Conservation (phyloP, 2,113 vertebrate genomes). For the Erinaceus europaeus region DNA sequence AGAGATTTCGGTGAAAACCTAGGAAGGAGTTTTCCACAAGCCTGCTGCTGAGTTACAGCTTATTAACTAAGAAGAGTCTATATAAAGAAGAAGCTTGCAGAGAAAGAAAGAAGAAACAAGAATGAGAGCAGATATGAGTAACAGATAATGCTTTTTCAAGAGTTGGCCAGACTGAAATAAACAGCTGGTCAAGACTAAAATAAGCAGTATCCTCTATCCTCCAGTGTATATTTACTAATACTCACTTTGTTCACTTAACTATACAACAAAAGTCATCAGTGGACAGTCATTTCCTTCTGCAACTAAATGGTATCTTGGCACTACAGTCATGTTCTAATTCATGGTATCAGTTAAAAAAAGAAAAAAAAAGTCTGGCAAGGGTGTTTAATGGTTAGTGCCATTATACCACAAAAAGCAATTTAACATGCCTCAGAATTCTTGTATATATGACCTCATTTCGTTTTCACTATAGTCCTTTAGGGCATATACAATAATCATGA, state of each 20-base stretch:
- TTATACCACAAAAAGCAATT: too few species aligned
- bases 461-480: background rate
- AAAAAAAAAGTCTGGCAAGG: background rate
- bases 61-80: slow-evolving; percentile 9
- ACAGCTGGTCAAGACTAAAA: background rate
- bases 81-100: background rate
- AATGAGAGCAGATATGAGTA: background rate
- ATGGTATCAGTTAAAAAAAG: background rate
- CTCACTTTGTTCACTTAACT: background rate
- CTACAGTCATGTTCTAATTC: background rate
- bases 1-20: background rate
- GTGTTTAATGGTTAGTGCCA: background rate
- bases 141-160: background rate
- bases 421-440: background rate
- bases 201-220: background rate
- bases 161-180: background rate
- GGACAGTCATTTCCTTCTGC: background rate
- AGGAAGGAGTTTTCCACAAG: slow-evolving; percentile 21
- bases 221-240: background rate
- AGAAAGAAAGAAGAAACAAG: background rate
- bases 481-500: background rate
- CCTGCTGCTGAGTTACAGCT: background rate
- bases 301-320: background rate
- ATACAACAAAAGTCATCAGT: background rate
- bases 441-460: background rate